Evolutionary conservation across 23 tunicate species (phyloP).

Genomic region (Halocynthia roretzi): DNA sequence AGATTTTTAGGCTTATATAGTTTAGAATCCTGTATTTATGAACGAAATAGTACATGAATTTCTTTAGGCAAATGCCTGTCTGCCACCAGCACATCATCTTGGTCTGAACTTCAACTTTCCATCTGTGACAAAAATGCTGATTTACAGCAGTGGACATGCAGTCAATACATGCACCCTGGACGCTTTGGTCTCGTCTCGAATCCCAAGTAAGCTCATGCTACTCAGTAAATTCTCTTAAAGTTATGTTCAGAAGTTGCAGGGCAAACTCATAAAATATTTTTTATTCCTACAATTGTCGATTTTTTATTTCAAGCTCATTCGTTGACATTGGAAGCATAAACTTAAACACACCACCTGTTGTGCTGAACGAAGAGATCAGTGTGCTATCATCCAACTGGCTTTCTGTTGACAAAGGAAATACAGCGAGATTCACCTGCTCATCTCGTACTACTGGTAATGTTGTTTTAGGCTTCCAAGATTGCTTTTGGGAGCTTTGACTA

Average conservation of each 20-base stretch:
- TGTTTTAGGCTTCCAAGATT: neutral
- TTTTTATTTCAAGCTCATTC: neutral
- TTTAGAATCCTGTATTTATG: too few species aligned
- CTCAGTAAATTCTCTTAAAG: neutral
- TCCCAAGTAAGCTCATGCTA: neutral
- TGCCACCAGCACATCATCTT: neutral
- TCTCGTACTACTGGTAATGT: slow-evolving; percentile 14
- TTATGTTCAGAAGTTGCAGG: neutral
- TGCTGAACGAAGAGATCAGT: neutral
- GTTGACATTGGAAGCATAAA: slow-evolving; percentile 17
- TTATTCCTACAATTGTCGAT: neutral
- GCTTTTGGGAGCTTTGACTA: too few species aligned
- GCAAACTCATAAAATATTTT: too few species aligned
- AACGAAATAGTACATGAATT: too few species aligned
- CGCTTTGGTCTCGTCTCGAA: slow-evolving; percentile 20
- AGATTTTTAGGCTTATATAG: too few species aligned
- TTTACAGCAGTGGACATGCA: slow-evolving; percentile 24
- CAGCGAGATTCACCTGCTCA: neutral
- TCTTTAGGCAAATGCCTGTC: slow-evolving; percentile 1
- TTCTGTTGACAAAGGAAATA: neutral
- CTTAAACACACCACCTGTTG: neutral
- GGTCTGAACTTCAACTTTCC: neutral
- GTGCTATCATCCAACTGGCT: slow-evolving; percentile 13
- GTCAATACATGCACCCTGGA: slow-evolving; percentile 9
- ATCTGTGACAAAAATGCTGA: neutral